These are phyloP conservation scores for Aix galericulata DNA, from an alignment of 2,113 vertebrate genomes.

Conservation along the genomic window DNA sequence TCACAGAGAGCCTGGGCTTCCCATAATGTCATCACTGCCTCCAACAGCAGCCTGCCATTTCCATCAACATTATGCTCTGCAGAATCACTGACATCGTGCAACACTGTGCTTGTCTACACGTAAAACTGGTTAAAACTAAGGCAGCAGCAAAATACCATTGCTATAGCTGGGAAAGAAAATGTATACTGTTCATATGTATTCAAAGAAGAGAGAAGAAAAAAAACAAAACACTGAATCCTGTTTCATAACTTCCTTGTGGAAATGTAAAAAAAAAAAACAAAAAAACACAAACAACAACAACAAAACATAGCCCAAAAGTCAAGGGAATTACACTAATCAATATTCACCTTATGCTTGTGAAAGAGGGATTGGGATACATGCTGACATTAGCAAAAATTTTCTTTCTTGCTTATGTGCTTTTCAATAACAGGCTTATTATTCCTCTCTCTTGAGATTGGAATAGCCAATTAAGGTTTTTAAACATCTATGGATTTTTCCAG, in stretches of 20 bases:
- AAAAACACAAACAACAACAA: neutral
- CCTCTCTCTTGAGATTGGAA: neutral
- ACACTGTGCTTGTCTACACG: neutral
- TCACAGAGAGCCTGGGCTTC: neutral
- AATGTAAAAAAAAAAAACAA: neutral
- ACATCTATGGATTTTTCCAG: neutral
- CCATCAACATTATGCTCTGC: constrained; percentile 34
- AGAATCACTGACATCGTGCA: neutral
- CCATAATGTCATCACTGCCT: neutral
- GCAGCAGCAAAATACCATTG: neutral
- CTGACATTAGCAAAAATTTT: constrained; percentile 27
- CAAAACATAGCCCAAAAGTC: neutral
- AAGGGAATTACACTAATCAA: neutral
- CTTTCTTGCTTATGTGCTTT: constrained; percentile 14
- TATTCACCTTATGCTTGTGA: neutral
- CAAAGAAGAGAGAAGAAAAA: neutral
- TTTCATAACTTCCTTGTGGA: neutral
- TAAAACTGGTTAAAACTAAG: constrained; percentile 16
- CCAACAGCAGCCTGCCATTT: constrained; percentile 19
- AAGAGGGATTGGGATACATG: neutral
- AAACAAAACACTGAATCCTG: neutral
- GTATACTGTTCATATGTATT: neutral
- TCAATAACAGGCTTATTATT: constrained; percentile 18
- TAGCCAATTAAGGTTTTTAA: constrained; percentile 30
- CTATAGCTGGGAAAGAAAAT: neutral